These are phyloP conservation scores for Liolophura sinensis DNA, from an alignment of 1,140 invertebrate species.

Conservation along the genomic window DNA sequence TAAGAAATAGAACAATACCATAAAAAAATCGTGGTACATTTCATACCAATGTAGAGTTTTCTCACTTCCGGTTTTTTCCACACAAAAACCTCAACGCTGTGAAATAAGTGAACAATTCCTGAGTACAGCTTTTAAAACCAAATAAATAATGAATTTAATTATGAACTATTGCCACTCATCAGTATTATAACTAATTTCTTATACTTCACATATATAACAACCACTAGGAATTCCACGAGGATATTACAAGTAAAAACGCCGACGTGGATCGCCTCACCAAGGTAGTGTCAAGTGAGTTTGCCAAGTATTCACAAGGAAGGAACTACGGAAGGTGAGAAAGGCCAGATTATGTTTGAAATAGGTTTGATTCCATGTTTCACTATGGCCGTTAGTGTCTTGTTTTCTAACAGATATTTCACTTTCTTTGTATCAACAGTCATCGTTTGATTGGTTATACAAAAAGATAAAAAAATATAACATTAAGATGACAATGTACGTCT, in stretches of 20 bases:
- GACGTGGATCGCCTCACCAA: conserved; percentile 55
- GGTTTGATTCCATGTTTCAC: background rate
- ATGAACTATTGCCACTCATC: background rate
- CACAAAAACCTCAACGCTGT: too few species aligned
- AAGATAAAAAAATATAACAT: background rate
- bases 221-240: conserved; percentile 54
- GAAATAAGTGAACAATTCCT: too few species aligned
- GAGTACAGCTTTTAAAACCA: too few species aligned
- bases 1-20: too few species aligned
- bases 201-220: background rate
- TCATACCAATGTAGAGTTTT: too few species aligned
- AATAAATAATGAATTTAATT: too few species aligned
- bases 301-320: conserved; percentile 36
- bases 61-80: too few species aligned
- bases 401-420: background rate
- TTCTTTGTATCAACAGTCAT: background rate
- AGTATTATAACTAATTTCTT: background rate
- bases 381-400: background rate
- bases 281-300: conserved; percentile 32
- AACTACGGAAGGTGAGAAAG: conserved; percentile 40
- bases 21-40: too few species aligned
- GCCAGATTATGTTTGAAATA: background rate
- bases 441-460: background rate
- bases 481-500: too few species aligned
- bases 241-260: conserved; percentile 49